These are phyloP conservation scores for Halichoerus grypus DNA, from an alignment of 2,113 vertebrate species.

Conservation along the genomic window DNA sequence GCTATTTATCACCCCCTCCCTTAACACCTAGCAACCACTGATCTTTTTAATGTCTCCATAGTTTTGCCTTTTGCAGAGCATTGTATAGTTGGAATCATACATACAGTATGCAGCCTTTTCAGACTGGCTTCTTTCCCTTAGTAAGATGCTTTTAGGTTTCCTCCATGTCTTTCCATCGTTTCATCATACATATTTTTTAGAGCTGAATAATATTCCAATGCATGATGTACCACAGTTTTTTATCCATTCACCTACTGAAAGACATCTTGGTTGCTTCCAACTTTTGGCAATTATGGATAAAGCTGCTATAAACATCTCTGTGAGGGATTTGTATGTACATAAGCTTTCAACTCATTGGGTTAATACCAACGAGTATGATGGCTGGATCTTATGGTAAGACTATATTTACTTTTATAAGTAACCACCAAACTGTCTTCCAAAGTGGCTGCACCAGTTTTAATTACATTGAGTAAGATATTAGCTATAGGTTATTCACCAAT, in stretches of 20 bases:
- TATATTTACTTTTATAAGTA: background rate
- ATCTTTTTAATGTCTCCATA: background rate
- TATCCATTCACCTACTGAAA: background rate
- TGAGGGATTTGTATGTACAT: background rate
- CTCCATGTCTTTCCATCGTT: background rate
- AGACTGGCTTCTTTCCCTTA: background rate
- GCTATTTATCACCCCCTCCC: background rate
- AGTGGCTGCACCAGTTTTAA: background rate
- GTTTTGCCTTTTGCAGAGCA: background rate
- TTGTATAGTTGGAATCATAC: background rate
- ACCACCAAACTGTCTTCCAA: background rate
- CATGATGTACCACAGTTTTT: background rate
- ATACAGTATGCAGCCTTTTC: background rate
- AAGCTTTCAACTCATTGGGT: background rate
- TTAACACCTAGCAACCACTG: background rate
- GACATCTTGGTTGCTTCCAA: background rate
- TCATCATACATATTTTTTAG: background rate
- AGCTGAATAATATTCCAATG: background rate
- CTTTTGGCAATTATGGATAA: background rate
- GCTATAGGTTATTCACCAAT: background rate
- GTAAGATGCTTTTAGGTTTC: background rate
- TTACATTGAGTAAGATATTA: background rate
- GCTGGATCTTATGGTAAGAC: background rate
- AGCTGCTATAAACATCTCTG: background rate
- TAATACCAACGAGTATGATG: background rate